phyloP scores from a whole-genome alignment of 2,797 vertebrate species.

The Yasuhikotakia modesta region DNA sequence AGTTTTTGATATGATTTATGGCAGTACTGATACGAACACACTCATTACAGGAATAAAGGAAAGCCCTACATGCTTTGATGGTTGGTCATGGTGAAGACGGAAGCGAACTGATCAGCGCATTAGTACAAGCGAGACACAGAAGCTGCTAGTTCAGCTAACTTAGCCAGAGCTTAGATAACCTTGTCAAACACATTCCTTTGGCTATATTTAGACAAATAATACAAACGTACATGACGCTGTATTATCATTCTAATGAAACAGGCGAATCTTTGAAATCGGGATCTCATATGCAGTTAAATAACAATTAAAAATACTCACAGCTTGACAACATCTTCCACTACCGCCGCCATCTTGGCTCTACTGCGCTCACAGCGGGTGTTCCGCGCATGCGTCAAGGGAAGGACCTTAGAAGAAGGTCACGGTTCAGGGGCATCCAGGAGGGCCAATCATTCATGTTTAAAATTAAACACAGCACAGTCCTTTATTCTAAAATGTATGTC shows the following conservation, averaged over 20 bases:
- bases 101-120: slow-evolving; percentile 24
- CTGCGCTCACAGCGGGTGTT: slow-evolving; percentile 55
- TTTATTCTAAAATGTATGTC: not conserved
- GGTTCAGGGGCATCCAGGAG: slow-evolving; percentile 55
- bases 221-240: not conserved
- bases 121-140: slow-evolving; percentile 2
- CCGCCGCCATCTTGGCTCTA: slow-evolving; percentile 92
- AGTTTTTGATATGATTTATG: not conserved
- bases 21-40: not conserved
- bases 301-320: slow-evolving; percentile 82
- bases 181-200: slow-evolving; percentile 21
- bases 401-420: slow-evolving; percentile 13
- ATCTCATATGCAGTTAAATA: not conserved
- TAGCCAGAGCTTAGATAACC: slow-evolving; percentile 34
- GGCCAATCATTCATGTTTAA: not conserved
- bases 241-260: not conserved
- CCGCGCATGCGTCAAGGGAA: slow-evolving; percentile 60
- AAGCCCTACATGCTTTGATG: not conserved
- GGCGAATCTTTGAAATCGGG: not conserved
- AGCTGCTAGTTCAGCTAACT: slow-evolving; percentile 40
- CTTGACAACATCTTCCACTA: slow-evolving; percentile 97
- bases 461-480: not conserved
- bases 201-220: not conserved
- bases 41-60: not conserved
- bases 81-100: slow-evolving; percentile 20